These are phyloP conservation scores for Monoplex corrugatus DNA, from an alignment of 2,888 invertebrate genomes.

Conservation along the genomic window DNA sequence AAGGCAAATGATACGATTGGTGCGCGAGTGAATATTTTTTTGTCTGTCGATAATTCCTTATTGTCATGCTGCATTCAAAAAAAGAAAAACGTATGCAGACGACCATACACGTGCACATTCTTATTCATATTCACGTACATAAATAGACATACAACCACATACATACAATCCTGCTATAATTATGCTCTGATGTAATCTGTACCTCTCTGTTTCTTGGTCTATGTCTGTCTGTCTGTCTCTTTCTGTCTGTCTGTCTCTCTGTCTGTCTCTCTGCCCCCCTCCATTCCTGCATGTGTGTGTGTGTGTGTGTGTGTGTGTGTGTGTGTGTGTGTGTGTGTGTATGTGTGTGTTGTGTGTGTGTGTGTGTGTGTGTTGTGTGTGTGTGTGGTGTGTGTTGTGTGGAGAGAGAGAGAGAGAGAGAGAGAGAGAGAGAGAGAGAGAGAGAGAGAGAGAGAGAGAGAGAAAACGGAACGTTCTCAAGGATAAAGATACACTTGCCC, in stretches of 20 bases:
- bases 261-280: background rate
- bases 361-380: too few relatives aligned
- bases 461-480: too few relatives aligned
- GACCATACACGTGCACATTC: background rate
- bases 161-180: background rate
- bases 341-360: too few relatives aligned
- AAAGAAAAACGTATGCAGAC: background rate
- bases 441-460: too few relatives aligned
- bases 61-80: background rate
- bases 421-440: too few relatives aligned
- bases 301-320: too few relatives aligned
- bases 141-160: background rate
- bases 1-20: too few relatives aligned
- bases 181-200: background rate
- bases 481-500: too few relatives aligned
- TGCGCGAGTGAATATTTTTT: background rate
- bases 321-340: too few relatives aligned
- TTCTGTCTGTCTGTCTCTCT: conserved; percentile 1
- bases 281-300: background rate
- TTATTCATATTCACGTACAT: background rate
- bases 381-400: too few relatives aligned
- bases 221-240: background rate
- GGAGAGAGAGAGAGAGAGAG: too few relatives aligned
- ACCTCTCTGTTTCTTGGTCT: background rate
- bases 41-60: background rate